Evolutionary conservation across 2,888 invertebrate genomes (phyloP).

Genomic region (Cerastis leucographa): DNA sequence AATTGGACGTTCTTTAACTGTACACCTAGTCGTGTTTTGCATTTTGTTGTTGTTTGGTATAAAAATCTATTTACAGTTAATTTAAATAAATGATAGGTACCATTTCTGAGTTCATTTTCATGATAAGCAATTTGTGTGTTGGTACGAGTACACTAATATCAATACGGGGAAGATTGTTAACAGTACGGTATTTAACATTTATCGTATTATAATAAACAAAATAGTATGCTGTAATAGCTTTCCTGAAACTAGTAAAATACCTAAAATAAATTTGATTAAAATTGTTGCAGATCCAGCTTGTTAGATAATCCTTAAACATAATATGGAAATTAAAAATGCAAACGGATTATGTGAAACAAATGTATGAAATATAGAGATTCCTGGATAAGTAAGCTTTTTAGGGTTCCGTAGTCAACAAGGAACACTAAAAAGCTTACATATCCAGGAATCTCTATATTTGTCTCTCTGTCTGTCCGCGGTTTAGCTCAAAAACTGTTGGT

Average conservation of each 20-base stretch:
- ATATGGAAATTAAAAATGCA: conserved; percentile 6
- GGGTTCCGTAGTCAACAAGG: too few relatives aligned
- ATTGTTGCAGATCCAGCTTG: not conserved
- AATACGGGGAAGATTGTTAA: not conserved
- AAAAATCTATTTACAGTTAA: not conserved
- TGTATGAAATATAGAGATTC: not conserved
- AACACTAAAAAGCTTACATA: too few relatives aligned
- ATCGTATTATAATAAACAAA: not conserved
- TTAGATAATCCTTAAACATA: not conserved
- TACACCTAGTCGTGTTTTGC: not conserved
- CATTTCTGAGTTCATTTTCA: not conserved
- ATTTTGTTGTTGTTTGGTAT: not conserved
- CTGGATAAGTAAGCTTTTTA: rapidly evolving
- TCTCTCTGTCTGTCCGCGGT: too few relatives aligned
- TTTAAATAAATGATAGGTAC: not conserved
- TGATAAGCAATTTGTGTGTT: not conserved
- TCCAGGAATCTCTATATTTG: too few relatives aligned
- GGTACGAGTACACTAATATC: not conserved
- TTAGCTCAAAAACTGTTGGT: too few relatives aligned
- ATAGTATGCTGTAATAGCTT: not conserved
- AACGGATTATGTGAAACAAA: conserved; percentile 5
- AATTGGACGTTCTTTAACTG: not conserved
- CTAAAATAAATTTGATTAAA: not conserved
- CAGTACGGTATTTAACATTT: not conserved
- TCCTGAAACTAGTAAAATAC: not conserved